Percentiles rank a stretch among this genome's conserved stretches.
Conservation (phyloP, 2,888 invertebrate species). For the Ametastegia equiseti region DNA sequence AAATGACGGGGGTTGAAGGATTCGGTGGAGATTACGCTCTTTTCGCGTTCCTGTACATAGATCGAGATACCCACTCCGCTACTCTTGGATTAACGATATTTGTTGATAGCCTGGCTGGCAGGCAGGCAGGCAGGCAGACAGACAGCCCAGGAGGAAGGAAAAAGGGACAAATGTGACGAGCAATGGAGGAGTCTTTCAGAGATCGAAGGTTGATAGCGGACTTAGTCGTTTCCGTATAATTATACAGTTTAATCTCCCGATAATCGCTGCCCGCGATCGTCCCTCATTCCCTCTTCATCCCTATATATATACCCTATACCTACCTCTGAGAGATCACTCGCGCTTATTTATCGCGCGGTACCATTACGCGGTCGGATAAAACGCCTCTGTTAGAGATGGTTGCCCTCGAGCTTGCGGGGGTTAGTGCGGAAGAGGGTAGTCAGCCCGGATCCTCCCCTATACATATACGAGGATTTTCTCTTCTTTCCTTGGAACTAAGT, state of each 20-base stretch:
- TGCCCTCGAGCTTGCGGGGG: too few relatives aligned
- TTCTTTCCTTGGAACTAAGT: slow-evolving; percentile 10
- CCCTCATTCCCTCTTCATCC: neutral
- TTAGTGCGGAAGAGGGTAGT: neutral
- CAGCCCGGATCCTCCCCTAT: neutral
- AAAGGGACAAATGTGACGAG: neutral
- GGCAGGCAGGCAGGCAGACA: too few relatives aligned
- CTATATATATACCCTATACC: neutral
- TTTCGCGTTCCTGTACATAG: neutral
- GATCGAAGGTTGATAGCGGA: slow-evolving; percentile 31
- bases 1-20: slow-evolving; percentile 54
- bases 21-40: slow-evolving; percentile 57
- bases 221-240: slow-evolving; percentile 32
- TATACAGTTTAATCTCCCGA: slow-evolving; percentile 33
- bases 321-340: neutral
- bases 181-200: neutral
- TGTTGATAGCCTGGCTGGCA: neutral
- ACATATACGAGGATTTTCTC: slow-evolving; percentile 29
- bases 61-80: neutral
- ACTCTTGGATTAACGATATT: slow-evolving; percentile 19
- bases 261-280: slow-evolving; percentile 16
- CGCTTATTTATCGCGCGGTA: slow-evolving; percentile 32
- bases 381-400: slow-evolving; percentile 6
- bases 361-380: slow-evolving; percentile 34
- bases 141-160: neutral